Percentiles rank a stretch among this genome's conserved stretches.
Evolutionary conservation across 2,888 invertebrate species (phyloP).

Genomic region (Pantelozetes paolii): DNA sequence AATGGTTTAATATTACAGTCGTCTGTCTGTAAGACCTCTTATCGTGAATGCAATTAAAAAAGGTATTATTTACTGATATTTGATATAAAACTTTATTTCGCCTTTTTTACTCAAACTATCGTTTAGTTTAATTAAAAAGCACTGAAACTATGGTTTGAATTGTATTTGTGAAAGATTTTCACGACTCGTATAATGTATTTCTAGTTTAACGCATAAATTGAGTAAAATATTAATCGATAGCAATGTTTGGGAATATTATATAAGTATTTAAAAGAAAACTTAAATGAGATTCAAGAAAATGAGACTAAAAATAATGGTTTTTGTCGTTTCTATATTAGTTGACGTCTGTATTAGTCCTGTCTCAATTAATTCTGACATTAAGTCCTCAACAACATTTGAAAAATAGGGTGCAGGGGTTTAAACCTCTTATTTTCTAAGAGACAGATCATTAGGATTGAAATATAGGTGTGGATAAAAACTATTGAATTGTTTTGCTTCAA

Average conservation of each 20-base stretch:
- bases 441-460: too few relatives aligned
- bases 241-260: not conserved
- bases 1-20: not conserved
- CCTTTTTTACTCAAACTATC: too few relatives aligned
- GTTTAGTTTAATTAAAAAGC: slow-evolving; percentile 2
- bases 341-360: not conserved
- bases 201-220: slow-evolving; percentile 7
- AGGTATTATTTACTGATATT: not conserved
- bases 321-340: not conserved
- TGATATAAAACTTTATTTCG: not conserved
- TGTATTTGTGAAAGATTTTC: not conserved
- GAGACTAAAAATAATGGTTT: not conserved
- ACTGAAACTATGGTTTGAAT: not conserved
- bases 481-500: too few relatives aligned
- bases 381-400: too few relatives aligned
- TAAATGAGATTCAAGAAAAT: not conserved
- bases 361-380: not conserved
- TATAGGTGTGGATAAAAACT: too few relatives aligned
- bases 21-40: not conserved
- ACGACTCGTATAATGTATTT: not conserved
- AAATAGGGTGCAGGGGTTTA: too few relatives aligned
- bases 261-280: not conserved
- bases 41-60: slow-evolving; percentile 1
- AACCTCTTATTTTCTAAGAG: too few relatives aligned
- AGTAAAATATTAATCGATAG: not conserved